Base-by-base conservation (phyloP, 2,113 vertebrate species). In the Nothobranchius kuhntae region DNA sequence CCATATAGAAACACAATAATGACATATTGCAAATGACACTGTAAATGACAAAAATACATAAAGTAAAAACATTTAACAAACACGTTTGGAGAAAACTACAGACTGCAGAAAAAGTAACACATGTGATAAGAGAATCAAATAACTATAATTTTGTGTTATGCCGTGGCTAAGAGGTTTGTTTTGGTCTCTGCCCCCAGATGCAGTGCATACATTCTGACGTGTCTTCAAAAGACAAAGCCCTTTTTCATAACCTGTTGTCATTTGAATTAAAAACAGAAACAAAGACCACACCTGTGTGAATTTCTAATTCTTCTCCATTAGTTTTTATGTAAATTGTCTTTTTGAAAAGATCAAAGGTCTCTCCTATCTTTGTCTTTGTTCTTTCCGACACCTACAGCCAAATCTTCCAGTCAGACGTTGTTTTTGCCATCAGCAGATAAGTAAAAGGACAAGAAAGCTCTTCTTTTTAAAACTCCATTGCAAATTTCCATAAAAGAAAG, bases 321-420 rank as follows among this genome's bases (percentile, higher is more conserved):
- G 47, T 60, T 81, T 83, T 82, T 57, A 80, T 82, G 77, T 63
- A 67, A 75, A 83, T 77, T 17, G 35, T 80, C 65, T 76, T 82
- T 78, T 30, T 38, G 68, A 71, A 65, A 72, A 74, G 76, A 86
- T 86, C 74, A 89, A 85, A 86, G 76, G 64, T 78, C 68, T 68
- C 75, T 60, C 69, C 47, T 56, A 21, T 74, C 78, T 36, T 55
- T 15, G 21, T 74, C 78, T 36, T 55, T 15, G 3, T 52, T 76
- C 70, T 68, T 72, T 71, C 67, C 47, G 35, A 44, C 64, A 55
- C 80, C 74, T 66, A 30, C 30, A 73, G 15, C 15, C 47, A 7
- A n/a, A 48, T 7, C 13, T 40, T 53, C 69, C 54, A 13, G 53
- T 61, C 45, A 59, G n/a, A 15, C 51, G 68, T 71, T 70, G 53